These are phyloP conservation scores for Oxyscelio sp. DNA, from an alignment of 2,888 invertebrate genomes.

Conservation along the genomic window DNA sequence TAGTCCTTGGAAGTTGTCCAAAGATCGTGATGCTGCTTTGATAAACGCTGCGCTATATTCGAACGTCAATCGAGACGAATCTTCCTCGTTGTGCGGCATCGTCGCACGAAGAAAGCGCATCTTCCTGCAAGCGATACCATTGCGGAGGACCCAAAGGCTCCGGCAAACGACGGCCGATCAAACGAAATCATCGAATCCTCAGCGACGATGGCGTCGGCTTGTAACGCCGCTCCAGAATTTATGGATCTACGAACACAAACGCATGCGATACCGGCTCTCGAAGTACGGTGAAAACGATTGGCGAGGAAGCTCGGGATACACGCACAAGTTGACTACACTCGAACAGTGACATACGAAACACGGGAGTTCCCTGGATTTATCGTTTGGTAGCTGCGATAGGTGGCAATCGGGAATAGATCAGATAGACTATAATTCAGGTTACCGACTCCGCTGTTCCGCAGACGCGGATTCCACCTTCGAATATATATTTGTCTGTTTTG, in stretches of 20 bases:
- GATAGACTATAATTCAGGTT: conserved; percentile 73
- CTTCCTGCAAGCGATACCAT: conserved; percentile 42
- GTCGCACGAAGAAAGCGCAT: conserved; percentile 67
- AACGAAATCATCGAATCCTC: conserved; percentile 80
- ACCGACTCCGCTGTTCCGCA: conserved; percentile 54
- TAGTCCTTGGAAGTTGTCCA: conserved; percentile 59
- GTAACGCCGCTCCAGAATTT: conserved; percentile 72
- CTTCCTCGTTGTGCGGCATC: conserved; percentile 50
- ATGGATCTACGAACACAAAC: conserved; percentile 71
- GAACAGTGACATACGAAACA: conserved; percentile 65
- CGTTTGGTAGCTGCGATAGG: conserved; percentile 70
- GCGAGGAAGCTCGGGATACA: conserved; percentile 66
- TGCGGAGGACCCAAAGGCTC: conserved; percentile 68
- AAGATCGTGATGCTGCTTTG: conserved; percentile 55
- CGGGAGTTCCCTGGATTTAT: conserved; percentile 65
- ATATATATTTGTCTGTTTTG: conserved; percentile 58
- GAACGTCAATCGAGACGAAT: conserved; percentile 62
- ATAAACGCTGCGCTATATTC: conserved; percentile 64
- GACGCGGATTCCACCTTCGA: conserved; percentile 57
- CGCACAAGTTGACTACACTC: conserved; percentile 58
- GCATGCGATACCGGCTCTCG: conserved; percentile 54
- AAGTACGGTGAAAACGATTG: conserved; percentile 62
- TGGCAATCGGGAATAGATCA: conserved; percentile 74
- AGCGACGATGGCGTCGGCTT: conserved; percentile 74
- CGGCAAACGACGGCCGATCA: conserved; percentile 78